These are phyloP conservation scores for Rhynchopsitta pachyrhyncha DNA, from an alignment of 2,113 vertebrate genomes.

Conservation along the genomic window DNA sequence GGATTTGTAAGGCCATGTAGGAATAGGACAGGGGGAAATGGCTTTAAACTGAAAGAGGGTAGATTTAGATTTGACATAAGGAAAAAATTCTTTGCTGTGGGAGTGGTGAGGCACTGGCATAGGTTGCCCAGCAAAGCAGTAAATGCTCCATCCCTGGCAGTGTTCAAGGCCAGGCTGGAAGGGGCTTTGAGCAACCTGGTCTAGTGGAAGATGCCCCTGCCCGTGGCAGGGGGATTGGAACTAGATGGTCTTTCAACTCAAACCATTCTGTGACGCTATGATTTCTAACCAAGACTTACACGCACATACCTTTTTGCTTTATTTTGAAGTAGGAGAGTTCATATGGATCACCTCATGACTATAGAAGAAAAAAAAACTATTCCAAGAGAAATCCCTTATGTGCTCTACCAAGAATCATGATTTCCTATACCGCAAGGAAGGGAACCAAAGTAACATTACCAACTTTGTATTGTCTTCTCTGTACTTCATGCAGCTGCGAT, in stretches of 20 bases:
- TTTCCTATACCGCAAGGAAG: background rate
- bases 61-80: background rate
- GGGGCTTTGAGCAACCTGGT: background rate
- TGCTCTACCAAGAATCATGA: background rate
- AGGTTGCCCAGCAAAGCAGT: background rate
- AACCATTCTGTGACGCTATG: background rate
- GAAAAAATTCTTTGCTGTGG: background rate
- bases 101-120: background rate
- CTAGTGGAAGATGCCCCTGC: background rate
- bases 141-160: background rate
- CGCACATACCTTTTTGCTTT: background rate
- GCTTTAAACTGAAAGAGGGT: background rate
- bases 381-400: background rate
- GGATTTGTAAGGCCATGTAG: background rate
- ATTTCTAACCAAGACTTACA: background rate
- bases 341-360: background rate
- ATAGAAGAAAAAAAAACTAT: rapidly evolving
- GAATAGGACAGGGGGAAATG: background rate
- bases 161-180: background rate
- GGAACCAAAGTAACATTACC: background rate
- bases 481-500: background rate
- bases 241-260: background rate
- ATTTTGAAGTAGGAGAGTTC: background rate
- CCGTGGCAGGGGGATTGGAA: background rate
- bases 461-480: background rate